Percentiles rank a stretch among this genome's conserved stretches.
phyloP scores from a whole-genome alignment of 2,888 invertebrate species.

The Idaea biselata region DNA sequence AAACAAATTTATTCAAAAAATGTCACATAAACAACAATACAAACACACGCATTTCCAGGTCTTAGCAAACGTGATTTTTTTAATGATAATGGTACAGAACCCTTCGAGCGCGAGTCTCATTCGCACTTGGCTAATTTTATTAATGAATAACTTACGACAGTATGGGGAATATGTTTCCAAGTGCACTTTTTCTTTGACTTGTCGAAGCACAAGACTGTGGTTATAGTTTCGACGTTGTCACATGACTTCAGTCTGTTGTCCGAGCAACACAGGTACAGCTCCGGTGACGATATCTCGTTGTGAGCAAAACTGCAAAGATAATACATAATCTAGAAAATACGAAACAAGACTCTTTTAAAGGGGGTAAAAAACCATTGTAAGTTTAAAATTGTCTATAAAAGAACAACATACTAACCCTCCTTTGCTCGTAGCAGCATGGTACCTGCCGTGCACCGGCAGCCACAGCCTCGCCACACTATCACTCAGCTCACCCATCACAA shows the following conservation, averaged over 20 bases:
- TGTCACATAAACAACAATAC: too few species aligned
- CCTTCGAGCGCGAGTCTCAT: too few species aligned
- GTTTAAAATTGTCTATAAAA: not conserved
- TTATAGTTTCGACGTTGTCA: conserved; percentile 20
- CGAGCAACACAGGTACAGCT: conserved; percentile 54
- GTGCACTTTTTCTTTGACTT: conserved; percentile 46
- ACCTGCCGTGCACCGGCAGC: conserved; percentile 67
- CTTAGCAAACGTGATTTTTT: too few species aligned
- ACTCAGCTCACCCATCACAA: conserved; percentile 43
- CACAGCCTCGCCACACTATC: conserved; percentile 38
- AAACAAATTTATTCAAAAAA: too few species aligned
- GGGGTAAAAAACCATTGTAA: too few species aligned
- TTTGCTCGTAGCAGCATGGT: conserved; percentile 50
- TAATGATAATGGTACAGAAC: too few species aligned
- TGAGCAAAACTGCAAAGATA: conserved; percentile 42
- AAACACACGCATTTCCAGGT: too few species aligned
- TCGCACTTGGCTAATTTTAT: too few species aligned
- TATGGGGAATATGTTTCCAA: conserved; percentile 53
- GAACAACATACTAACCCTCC: conserved; percentile 54
- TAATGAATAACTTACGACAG: conserved; percentile 39
- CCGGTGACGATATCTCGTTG: conserved; percentile 49
- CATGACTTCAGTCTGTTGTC: conserved; percentile 48
- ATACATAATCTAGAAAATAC: too few species aligned
- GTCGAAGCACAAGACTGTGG: conserved; percentile 47
- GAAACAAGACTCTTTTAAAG: too few species aligned